A percentile compares a stretch with the other conserved stretches of the same genome.
phyloP scores from a whole-genome alignment of 1,140 invertebrate species.

The Calephelis virginiensis region DNA sequence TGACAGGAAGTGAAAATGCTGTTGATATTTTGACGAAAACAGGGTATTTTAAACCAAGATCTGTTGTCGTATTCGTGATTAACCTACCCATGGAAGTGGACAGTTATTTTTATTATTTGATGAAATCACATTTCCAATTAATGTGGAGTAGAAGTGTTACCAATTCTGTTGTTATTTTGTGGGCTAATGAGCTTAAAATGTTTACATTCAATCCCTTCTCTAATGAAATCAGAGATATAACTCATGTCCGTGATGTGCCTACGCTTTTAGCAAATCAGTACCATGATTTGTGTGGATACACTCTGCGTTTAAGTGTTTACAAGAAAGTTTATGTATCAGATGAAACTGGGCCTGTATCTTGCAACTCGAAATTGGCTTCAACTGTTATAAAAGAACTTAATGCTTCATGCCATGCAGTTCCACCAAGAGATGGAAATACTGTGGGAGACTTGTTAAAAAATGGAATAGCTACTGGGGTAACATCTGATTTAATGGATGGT shows the following conservation, averaged over 20 bases:
- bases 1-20: conserved; percentile 51
- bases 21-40: conserved; percentile 56
- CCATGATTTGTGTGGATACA: conserved; percentile 52
- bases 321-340: conserved; percentile 53
- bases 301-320: conserved; percentile 59
- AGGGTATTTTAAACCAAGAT: conserved; percentile 67
- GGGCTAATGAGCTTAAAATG: conserved; percentile 45
- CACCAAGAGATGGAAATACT: conserved; percentile 57
- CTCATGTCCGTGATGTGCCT: conserved; percentile 44
- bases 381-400: conserved; percentile 58
- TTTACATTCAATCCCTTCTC: conserved; percentile 62
- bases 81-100: conserved; percentile 50
- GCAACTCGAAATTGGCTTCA: conserved; percentile 47
- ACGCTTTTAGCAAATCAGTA: conserved; percentile 46
- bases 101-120: conserved; percentile 52
- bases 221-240: conserved; percentile 56
- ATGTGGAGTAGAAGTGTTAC: conserved; percentile 58
- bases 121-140: conserved; percentile 57
- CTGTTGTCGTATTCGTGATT: conserved; percentile 61
- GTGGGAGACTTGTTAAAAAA: conserved; percentile 62
- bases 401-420: conserved; percentile 54
- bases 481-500: conserved; percentile 60
- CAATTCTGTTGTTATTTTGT: conserved; percentile 61
- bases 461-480: conserved; percentile 64
- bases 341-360: conserved; percentile 48